Evolutionary conservation across 1,140 invertebrate species (phyloP).

Genomic region (Drosophila pallidifrons): DNA sequence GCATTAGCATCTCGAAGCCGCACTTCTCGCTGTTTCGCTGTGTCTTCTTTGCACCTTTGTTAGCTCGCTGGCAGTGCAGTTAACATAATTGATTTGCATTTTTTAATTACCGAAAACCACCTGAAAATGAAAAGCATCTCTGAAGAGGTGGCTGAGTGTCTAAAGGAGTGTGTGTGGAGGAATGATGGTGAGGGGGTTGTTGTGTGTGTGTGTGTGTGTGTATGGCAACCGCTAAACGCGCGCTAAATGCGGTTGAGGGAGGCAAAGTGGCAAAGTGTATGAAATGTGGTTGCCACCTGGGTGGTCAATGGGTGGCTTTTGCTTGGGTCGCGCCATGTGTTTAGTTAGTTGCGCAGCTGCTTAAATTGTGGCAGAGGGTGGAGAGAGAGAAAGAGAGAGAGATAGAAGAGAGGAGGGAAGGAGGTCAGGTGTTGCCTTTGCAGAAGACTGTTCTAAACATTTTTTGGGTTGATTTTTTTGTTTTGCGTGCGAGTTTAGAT

Average conservation of each 20-base stretch:
- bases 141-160: background rate
- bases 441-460: constrained; percentile 24
- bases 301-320: background rate
- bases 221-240: constrained; percentile 80
- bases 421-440: background rate
- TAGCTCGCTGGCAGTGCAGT: background rate
- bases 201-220: background rate
- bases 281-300: constrained; percentile 61
- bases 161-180: background rate
- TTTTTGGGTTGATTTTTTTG: constrained; percentile 36
- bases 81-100: constrained; percentile 47
- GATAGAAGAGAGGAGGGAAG: no score
- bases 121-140: constrained; percentile 4
- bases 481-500: constrained; percentile 69
- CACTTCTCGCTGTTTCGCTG: background rate
- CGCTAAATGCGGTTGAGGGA: constrained; percentile 78
- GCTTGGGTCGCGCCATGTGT: constrained; percentile 44
- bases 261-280: constrained; percentile 55
- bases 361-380: constrained; percentile 29
- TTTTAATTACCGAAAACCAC: constrained; percentile 34
- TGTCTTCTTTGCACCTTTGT: background rate
- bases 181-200: no score
- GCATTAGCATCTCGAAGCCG: background rate
- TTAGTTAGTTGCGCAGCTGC: constrained; percentile 72
- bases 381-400: background rate